Evolutionary conservation across 2,888 invertebrate species (phyloP).

Genomic region (Vandiemenella viatica): DNA sequence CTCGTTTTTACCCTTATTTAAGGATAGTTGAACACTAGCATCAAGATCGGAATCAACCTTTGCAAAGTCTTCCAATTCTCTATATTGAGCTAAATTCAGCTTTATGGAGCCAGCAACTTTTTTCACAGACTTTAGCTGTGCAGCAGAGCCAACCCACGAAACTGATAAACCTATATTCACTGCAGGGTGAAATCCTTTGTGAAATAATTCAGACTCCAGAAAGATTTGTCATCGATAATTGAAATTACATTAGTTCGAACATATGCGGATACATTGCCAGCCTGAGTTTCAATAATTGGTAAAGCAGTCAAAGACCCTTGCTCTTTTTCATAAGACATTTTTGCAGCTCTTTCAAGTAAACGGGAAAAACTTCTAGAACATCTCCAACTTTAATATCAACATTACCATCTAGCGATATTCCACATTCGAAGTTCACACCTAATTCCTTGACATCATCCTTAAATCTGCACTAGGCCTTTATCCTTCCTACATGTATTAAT

Average conservation of each 20-base stretch:
- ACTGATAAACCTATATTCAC: background rate
- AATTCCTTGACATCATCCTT: no score
- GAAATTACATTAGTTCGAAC: background rate
- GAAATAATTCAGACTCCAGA: background rate
- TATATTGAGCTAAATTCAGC: background rate
- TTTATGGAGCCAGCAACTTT: conserved; percentile 1
- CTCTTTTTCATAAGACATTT: background rate
- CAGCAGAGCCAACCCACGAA: background rate
- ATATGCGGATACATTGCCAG: background rate
- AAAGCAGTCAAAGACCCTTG: background rate
- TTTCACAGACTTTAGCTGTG: background rate
- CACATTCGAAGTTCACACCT: no score
- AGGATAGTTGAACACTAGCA: background rate
- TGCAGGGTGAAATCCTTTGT: background rate
- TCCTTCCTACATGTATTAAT: no score
- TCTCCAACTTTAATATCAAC: no score
- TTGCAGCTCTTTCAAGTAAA: background rate
- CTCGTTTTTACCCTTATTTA: background rate
- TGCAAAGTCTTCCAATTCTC: background rate
- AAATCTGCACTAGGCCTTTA: no score
- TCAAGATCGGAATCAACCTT: background rate
- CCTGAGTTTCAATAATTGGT: background rate
- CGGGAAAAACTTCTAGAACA: no score
- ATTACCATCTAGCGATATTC: no score
- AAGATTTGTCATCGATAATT: background rate